Conservation (phyloP, 2,888 invertebrate genomes). For the Apodemia hepburni region DNA sequence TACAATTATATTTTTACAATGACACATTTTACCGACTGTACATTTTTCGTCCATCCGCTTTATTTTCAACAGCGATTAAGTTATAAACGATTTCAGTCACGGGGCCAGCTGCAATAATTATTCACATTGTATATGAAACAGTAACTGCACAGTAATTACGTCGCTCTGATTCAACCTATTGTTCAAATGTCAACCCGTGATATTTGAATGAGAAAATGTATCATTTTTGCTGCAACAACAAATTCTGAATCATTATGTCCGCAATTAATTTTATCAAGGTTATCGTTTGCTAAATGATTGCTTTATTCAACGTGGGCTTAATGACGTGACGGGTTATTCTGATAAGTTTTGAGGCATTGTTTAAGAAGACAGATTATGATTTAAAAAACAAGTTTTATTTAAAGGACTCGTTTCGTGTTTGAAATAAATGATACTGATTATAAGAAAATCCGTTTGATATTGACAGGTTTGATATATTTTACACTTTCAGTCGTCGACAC, state of each 20-base stretch:
- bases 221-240: constrained; percentile 35
- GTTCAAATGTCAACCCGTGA: constrained; percentile 61
- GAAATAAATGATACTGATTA: too few species aligned
- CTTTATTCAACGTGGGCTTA: constrained; percentile 7
- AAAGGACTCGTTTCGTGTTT: too few species aligned
- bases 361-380: neutral
- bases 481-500: too few species aligned
- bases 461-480: too few species aligned
- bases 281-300: constrained; percentile 28
- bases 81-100: constrained; percentile 63
- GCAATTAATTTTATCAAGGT: constrained; percentile 36
- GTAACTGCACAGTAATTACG: constrained; percentile 66
- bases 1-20: constrained; percentile 6
- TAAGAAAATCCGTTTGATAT: too few species aligned
- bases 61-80: constrained; percentile 53
- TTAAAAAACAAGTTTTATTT: too few species aligned
- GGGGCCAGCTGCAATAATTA: constrained; percentile 63
- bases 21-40: constrained; percentile 5
- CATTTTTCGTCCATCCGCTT: constrained; percentile 46
- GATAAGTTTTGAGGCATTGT: neutral
- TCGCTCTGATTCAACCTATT: constrained; percentile 66
- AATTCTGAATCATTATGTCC: constrained; percentile 33
- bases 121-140: constrained; percentile 69
- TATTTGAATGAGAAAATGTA: constrained; percentile 37
- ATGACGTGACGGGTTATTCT: neutral